These are phyloP conservation scores for Sphecodes monilicornis DNA, from an alignment of 2,888 invertebrate genomes.

Conservation along the genomic window DNA sequence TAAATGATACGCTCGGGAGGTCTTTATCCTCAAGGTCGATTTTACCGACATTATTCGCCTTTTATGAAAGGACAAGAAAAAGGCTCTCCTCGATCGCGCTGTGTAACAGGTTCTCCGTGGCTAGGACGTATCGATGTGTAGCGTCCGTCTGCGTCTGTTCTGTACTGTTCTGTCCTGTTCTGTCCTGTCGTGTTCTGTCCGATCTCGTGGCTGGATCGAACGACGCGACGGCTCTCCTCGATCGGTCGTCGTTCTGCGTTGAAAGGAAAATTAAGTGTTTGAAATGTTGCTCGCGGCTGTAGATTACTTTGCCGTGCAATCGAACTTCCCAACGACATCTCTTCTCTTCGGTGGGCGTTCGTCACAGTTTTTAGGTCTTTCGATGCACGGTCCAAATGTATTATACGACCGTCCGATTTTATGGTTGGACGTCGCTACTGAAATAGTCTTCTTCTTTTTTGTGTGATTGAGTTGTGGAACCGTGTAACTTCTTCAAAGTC, in stretches of 20 bases:
- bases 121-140: neutral
- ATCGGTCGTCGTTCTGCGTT: constrained; percentile 4
- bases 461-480: neutral
- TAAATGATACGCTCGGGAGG: constrained; percentile 65
- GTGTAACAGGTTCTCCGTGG: constrained; percentile 48
- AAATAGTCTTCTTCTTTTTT: neutral
- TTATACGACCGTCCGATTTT: neutral
- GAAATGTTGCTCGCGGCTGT: constrained; percentile 20
- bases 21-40: constrained; percentile 68
- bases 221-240: neutral
- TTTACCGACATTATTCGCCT: constrained; percentile 55
- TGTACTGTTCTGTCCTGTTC: neutral
- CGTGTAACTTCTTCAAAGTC: neutral
- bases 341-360: neutral
- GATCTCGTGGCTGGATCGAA: constrained; percentile 26
- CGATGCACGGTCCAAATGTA: neutral
- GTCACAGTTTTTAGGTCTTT: neutral
- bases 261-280: constrained; percentile 45
- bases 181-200: neutral
- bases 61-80: constrained; percentile 59
- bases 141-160: neutral
- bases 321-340: neutral
- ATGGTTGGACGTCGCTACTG: neutral
- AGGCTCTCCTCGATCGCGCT: constrained; percentile 1
- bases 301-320: constrained; percentile 8